These are phyloP conservation scores for Cosmia trapezina DNA, from an alignment of 2,888 invertebrate genomes.

Conservation along the genomic window DNA sequence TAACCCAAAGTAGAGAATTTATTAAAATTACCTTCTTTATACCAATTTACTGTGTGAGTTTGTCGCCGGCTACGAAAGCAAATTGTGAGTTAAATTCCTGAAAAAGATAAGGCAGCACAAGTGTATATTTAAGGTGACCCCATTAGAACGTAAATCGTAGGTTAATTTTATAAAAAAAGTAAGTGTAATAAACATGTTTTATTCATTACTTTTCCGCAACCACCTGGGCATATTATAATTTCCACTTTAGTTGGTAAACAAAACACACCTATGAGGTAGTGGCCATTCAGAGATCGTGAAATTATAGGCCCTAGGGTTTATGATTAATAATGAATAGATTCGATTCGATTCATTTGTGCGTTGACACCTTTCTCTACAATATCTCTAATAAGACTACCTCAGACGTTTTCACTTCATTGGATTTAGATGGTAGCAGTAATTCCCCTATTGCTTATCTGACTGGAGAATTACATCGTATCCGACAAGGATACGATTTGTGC, in stretches of 20 bases:
- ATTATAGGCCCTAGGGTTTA: too few relatives aligned
- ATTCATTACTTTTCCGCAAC: slow-evolving; percentile 33
- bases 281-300: too few relatives aligned
- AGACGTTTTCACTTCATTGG: slow-evolving; percentile 17
- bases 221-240: slow-evolving; percentile 14
- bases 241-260: neutral
- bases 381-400: neutral
- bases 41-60: slow-evolving; percentile 29
- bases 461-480: neutral
- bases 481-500: neutral
- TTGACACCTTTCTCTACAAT: slow-evolving; percentile 1
- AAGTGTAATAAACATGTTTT: slow-evolving; percentile 37
- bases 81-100: slow-evolving; percentile 38
- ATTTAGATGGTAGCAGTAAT: slow-evolving; percentile 5
- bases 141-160: slow-evolving; percentile 31
- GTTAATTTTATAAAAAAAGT: slow-evolving; percentile 47
- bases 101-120: slow-evolving; percentile 29
- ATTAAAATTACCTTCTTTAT: slow-evolving; percentile 46
- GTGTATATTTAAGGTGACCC: slow-evolving; percentile 45
- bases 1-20: slow-evolving; percentile 27
- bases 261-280: slow-evolving; percentile 12
- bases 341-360: neutral
- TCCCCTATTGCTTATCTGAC: slow-evolving; percentile 7
- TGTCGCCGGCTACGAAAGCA: slow-evolving; percentile 26
- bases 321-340: neutral